A percentile compares a stretch with the other conserved stretches of the same genome.
phyloP scores from a whole-genome alignment of 2,888 invertebrate genomes.

The Hypolimnas misippus region DNA sequence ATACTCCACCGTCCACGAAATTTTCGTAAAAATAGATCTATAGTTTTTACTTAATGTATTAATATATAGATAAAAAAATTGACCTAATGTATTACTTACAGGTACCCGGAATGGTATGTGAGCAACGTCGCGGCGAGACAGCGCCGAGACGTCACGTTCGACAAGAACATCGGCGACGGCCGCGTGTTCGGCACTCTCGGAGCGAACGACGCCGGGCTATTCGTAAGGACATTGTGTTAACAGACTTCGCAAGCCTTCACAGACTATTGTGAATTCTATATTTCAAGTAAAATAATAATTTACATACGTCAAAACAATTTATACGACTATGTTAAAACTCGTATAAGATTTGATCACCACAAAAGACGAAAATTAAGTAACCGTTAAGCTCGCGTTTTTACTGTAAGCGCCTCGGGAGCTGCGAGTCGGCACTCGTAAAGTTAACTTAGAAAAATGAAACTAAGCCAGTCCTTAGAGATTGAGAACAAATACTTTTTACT shows the following conservation, averaged over 20 bases:
- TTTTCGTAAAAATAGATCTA: too few species aligned
- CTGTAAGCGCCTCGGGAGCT: background rate
- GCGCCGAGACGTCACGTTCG: conserved; percentile 48
- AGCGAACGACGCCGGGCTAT: conserved; percentile 56
- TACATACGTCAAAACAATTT: too few species aligned
- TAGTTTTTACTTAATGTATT: too few species aligned
- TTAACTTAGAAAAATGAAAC: conserved; percentile 8
- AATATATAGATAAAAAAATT: too few species aligned
- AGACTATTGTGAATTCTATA: too few species aligned
- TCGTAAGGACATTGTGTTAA: conserved; percentile 55
- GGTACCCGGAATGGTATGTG: too few species aligned
- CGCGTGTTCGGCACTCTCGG: conserved; percentile 62
- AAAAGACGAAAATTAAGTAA: background rate
- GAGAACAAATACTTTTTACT: conserved; percentile 5
- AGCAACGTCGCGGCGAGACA: too few species aligned
- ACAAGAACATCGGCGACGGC: conserved; percentile 49
- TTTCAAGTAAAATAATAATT: too few species aligned
- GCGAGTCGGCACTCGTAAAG: conserved; percentile 1
- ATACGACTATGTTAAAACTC: too few species aligned
- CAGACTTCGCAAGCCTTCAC: too few species aligned
- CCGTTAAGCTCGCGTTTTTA: background rate
- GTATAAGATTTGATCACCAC: background rate
- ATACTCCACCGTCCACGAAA: conserved; percentile 50
- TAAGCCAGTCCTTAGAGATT: background rate
- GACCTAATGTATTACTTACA: too few species aligned